Evolutionary conservation across 2,888 invertebrate species (phyloP), one percentile per base, ranked within the genome.

Genomic region (Apamea anceps): DNA sequence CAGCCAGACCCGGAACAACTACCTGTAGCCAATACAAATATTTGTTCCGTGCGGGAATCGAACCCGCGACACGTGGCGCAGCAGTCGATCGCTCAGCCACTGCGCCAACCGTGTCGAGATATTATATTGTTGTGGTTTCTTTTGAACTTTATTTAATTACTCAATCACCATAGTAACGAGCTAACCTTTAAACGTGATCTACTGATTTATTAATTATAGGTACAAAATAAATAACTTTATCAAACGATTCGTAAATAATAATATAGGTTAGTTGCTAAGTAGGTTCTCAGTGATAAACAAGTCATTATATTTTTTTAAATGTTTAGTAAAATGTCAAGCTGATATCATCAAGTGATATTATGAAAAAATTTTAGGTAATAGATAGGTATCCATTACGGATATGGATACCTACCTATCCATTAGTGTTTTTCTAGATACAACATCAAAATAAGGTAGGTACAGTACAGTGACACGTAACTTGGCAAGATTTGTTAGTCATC

Each of bases 141-240:
- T 74, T 42, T 74, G 8, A 21, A 42, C 18, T 54, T 18, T 25
- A 7, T 48, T 67, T 74, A 1, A n/a, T 65, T 72, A 18, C 57
- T 66, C n/a, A 63, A 81, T 81, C 62, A 25, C 37, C 48, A 10
- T 13, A n/a, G n/a, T n/a, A 12, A 67, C 76, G 32, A 60, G 48
- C 42, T 28, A 28, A 82, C 45, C 75, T 75, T 75, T 60, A 42
- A n/a, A 80, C 18, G n/a, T 73, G 21, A 45, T 81, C 6, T 28
- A 5, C 15, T 48, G 45, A 51, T 62, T 54, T 57, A 5, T 57
- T n/a, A 21, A 66, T 65, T 28, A 13, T 3, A 28, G 28, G n/a
- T n/a, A n/a, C n/a, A 32, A 42, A 25, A 3, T n/a, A 62, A 62
- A 83, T 77, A 67, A 67, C 12, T n/a, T 51, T n/a, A 62, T 76